Conservation (phyloP, 2,113 vertebrate species). For the Istiophorus platypterus region DNA sequence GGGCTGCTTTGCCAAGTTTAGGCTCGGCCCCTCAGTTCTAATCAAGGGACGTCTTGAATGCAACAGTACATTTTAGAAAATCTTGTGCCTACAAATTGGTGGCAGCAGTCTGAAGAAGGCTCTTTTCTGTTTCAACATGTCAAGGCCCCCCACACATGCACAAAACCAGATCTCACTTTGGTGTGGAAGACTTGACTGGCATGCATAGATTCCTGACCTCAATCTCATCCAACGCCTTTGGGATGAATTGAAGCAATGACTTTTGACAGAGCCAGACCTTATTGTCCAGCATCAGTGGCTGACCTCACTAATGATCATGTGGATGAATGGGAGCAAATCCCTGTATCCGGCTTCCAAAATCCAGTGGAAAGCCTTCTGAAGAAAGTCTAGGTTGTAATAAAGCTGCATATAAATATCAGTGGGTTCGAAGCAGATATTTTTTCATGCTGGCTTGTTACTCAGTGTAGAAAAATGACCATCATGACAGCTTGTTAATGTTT, state of each 20-base stretch:
- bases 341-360: not conserved
- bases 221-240: slow-evolving; percentile 9
- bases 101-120: not conserved
- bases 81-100: not conserved
- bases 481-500: not conserved
- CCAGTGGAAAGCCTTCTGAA: not conserved
- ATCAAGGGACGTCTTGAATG: not conserved
- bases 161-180: not conserved
- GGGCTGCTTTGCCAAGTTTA: slow-evolving; percentile 2
- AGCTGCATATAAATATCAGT: not conserved
- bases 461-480: not conserved
- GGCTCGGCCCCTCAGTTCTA: not conserved
- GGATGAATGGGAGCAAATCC: slow-evolving; percentile 11
- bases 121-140: not conserved
- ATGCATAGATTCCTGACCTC: not conserved
- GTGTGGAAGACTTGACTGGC: not conserved
- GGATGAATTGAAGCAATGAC: slow-evolving; percentile 5
- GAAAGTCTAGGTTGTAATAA: not conserved
- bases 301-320: slow-evolving; percentile 9
- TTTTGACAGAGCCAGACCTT: slow-evolving; percentile 3
- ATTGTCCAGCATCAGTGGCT: not conserved
- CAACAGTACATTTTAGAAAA: not conserved
- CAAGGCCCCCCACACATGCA: not conserved
- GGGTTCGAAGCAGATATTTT: not conserved
- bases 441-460: not conserved